Evolutionary conservation across 2,113 vertebrate genomes (phyloP), one percentile per base, ranked within the genome.

Genomic region (Apodemus speciosus): DNA sequence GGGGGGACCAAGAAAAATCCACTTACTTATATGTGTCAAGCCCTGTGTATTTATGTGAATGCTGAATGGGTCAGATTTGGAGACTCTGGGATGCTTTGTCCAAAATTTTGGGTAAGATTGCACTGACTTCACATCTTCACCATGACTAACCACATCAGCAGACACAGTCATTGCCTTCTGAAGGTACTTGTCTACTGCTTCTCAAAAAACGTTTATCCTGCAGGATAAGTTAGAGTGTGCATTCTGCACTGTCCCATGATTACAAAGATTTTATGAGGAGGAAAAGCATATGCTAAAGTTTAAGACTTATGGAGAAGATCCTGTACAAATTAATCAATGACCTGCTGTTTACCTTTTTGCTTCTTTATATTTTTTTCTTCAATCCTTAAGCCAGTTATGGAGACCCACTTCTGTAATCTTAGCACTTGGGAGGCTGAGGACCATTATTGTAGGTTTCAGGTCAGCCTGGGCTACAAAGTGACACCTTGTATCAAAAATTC

Each of bases 71-170:
- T 40, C 20, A 60, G 60, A 43, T 2, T 30, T 8, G 11, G n/a
- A 4, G 10, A 40, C 56, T 0, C 2, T 21, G 14, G 9, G 43
- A 13, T 13, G 15, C 10, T 27, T 66, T 71, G 38, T 6, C 58
- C 30, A 2, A 51, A 46, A 40, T 18, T 66, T 5, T 0, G 11
- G 35, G 32, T 72, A 32, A 35, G 64, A 69, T 0, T 16, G 43
- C 9, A 0, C 0, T 0, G 27, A 2, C 16, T 10, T 53, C 73
- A 9, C 0, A 9, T 0, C 21, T 9, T 38, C 71, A 69, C 64
- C 56, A 35, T 9, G 6, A 69, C 16, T 71, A 71, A 49, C n/a
- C 0, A 51, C 21, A 2, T 51, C 27, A 25, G 14, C 9, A 32
- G 51, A 60, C n/a, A 32, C 3, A 40, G 46, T 23, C 66, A 40